Conservation (phyloP, 37 sponge, comb jelly and placozoan genomes). For the Axinella damicornis region DNA sequence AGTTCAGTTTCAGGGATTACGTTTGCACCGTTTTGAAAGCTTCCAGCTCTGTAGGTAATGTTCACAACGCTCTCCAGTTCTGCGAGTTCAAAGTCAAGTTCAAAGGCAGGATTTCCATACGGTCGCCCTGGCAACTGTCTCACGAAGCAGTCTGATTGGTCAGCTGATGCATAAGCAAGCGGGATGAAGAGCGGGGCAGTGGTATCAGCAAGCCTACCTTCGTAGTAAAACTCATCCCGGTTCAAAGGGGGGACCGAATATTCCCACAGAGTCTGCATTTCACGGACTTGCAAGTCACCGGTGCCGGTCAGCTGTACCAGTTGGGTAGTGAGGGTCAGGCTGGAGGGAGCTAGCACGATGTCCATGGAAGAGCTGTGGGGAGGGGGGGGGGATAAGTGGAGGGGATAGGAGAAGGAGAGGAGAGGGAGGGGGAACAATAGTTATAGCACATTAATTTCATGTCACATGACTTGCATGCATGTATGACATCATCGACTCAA, state of each 20-base stretch:
- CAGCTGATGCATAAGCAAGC: conserved; percentile 11
- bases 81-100: conserved; percentile 50
- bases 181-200: conserved; percentile 53
- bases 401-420: neutral
- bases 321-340: conserved; percentile 59
- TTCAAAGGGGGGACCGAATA: conserved; percentile 75
- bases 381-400: neutral
- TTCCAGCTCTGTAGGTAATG: conserved; percentile 33
- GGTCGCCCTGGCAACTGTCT: conserved; percentile 62
- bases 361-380: conserved; percentile 74
- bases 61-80: conserved; percentile 55
- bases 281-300: conserved; percentile 49
- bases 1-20: conserved; percentile 27
- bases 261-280: conserved; percentile 51
- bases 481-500: too few relatives aligned
- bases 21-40: conserved; percentile 11
- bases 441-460: too few relatives aligned
- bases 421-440: too few relatives aligned
- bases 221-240: conserved; percentile 62
- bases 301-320: conserved; percentile 64
- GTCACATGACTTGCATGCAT: too few relatives aligned
- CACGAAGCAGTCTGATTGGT: conserved; percentile 49
- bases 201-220: conserved; percentile 39
- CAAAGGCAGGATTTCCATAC: conserved; percentile 72
- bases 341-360: conserved; percentile 51